These are phyloP conservation scores for Ischnura elegans DNA, from an alignment of 2,888 invertebrate species.

Conservation along the genomic window DNA sequence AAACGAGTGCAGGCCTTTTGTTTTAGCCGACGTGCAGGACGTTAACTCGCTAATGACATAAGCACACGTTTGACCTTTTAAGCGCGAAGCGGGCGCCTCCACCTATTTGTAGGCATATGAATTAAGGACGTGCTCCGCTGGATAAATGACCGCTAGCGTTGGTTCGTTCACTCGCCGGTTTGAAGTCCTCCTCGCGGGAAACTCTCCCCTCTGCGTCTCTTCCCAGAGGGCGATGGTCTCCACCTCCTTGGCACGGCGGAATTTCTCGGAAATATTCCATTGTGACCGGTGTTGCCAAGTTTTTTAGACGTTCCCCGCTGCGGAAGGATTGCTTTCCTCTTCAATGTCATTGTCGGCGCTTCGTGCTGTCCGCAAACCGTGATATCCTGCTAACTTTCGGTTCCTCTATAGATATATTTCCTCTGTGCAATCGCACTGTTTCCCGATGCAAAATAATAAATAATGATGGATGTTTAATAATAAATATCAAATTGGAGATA, in stretches of 20 bases:
- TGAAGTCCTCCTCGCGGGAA: neutral
- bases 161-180: neutral
- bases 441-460: no score
- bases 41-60: neutral
- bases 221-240: conserved; percentile 46
- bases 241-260: neutral
- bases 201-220: neutral
- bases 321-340: neutral
- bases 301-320: conserved; percentile 34
- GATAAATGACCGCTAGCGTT: neutral
- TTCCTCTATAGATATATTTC: no score
- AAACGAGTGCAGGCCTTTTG: neutral
- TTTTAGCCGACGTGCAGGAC: neutral
- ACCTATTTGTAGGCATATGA: conserved; percentile 18
- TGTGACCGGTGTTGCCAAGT: conserved; percentile 63
- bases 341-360: neutral
- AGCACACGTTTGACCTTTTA: neutral
- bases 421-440: no score
- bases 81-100: neutral
- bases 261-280: conserved; percentile 65
- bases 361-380: neutral
- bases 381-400: no score
- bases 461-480: no score
- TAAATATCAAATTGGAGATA: no score
- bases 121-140: neutral